phyloP scores from a whole-genome alignment of 2,888 invertebrate species.

The Eudemis profundana region DNA sequence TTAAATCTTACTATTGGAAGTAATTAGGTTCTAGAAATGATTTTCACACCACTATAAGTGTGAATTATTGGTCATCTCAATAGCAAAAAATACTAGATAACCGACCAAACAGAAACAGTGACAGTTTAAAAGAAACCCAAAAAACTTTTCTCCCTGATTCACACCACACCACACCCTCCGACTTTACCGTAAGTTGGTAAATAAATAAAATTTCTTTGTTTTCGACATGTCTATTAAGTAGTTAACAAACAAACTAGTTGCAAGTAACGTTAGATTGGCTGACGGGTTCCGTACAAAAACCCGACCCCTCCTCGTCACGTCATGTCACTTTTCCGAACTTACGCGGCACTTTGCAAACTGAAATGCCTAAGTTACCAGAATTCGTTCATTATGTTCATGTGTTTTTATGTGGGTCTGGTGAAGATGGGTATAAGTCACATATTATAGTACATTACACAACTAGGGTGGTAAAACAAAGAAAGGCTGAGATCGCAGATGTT shows the following conservation, averaged over 20 bases:
- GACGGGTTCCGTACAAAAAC: constrained; percentile 4
- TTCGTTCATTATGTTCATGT: background rate
- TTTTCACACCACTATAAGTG: no score
- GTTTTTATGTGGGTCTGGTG: no score
- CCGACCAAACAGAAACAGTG: no score
- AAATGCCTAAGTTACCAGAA: constrained; percentile 11
- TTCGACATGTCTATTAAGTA: background rate
- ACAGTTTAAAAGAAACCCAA: no score
- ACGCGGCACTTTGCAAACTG: constrained; percentile 10
- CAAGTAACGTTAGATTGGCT: constrained; percentile 7
- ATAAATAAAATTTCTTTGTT: background rate
- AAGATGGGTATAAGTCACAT: no score
- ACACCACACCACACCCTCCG: background rate
- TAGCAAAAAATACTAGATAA: no score
- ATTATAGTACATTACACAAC: no score
- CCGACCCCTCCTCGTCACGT: constrained; percentile 10
- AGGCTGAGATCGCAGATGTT: no score
- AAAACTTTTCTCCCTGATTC: background rate
- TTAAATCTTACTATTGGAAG: no score
- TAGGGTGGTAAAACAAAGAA: no score
- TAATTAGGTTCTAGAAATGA: no score
- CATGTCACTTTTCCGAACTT: constrained; percentile 8
- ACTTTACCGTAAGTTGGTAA: background rate
- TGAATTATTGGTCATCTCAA: no score
- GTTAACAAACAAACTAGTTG: constrained; percentile 15